Conservation (phyloP, 2,113 vertebrate genomes). For the Aplodontia rufa region DNA sequence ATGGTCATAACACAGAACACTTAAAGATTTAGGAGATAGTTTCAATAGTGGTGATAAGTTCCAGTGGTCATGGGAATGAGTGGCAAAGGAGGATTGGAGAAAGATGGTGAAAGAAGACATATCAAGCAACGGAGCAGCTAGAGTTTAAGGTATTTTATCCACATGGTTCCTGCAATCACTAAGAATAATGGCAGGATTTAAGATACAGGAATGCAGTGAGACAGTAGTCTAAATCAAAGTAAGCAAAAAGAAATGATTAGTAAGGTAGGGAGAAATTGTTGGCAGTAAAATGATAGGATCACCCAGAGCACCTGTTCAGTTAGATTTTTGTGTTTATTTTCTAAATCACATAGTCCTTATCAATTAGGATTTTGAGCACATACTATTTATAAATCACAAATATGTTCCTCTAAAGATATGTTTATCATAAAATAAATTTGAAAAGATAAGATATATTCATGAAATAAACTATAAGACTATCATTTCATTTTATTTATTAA, state of each 20-base stretch:
- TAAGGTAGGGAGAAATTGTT: background rate
- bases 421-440: constrained; percentile 32
- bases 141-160: background rate
- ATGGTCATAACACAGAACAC: background rate
- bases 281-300: background rate
- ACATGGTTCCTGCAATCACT: background rate
- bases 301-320: background rate
- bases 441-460: background rate
- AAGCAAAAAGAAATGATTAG: constrained; percentile 14
- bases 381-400: background rate
- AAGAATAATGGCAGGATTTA: constrained; percentile 32
- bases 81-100: background rate
- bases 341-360: background rate
- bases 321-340: background rate
- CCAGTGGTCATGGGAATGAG: background rate
- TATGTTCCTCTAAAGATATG: background rate
- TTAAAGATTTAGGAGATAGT: background rate
- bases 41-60: background rate
- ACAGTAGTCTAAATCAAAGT: constrained; percentile 12
- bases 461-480: background rate
- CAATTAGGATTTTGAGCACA: background rate
- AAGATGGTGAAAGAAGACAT: background rate
- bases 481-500: constrained; percentile 4
- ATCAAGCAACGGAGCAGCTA: background rate
- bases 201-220: constrained; percentile 17